A percentile compares a stretch with the other conserved stretches of the same genome.
Evolutionary conservation across 2,888 invertebrate species (phyloP).

Genomic region (Elegia similella): DNA sequence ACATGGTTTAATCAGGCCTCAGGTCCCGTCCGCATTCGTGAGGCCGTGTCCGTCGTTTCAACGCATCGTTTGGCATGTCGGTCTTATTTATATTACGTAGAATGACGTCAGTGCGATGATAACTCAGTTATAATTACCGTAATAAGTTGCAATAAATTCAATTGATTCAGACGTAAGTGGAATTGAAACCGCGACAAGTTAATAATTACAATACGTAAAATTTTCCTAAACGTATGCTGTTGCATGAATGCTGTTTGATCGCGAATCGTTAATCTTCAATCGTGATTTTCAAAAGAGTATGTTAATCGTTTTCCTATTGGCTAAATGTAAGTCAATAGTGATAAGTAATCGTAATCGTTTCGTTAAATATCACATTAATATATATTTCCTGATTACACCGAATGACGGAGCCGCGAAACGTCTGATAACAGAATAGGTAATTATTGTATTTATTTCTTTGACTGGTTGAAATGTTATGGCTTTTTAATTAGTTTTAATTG

Average conservation of each 20-base stretch:
- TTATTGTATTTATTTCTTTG: neutral
- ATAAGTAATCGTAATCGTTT: slow-evolving; percentile 4
- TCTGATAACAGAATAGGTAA: slow-evolving; percentile 1
- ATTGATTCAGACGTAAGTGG: too few species aligned
- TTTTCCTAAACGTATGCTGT: too few species aligned
- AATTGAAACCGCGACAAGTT: too few species aligned
- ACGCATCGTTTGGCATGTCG: too few species aligned
- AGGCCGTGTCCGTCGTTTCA: too few species aligned
- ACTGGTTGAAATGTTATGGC: neutral
- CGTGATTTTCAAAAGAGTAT: neutral
- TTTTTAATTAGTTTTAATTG: neutral
- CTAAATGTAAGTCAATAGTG: neutral
- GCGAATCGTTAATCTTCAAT: neutral
- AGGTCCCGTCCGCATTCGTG: too few species aligned
- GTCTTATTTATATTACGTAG: too few species aligned
- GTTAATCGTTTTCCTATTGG: neutral
- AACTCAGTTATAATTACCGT: too few species aligned
- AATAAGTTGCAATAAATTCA: too few species aligned
- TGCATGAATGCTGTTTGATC: neutral
- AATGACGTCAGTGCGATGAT: neutral
- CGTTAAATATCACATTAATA: slow-evolving; percentile 7
- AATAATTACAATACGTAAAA: too few species aligned
- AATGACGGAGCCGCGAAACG: neutral
- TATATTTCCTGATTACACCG: slow-evolving; percentile 5
- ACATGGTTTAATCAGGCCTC: too few species aligned